Conservation (phyloP, 2,888 invertebrate species). For the Diachrysia chrysitis region DNA sequence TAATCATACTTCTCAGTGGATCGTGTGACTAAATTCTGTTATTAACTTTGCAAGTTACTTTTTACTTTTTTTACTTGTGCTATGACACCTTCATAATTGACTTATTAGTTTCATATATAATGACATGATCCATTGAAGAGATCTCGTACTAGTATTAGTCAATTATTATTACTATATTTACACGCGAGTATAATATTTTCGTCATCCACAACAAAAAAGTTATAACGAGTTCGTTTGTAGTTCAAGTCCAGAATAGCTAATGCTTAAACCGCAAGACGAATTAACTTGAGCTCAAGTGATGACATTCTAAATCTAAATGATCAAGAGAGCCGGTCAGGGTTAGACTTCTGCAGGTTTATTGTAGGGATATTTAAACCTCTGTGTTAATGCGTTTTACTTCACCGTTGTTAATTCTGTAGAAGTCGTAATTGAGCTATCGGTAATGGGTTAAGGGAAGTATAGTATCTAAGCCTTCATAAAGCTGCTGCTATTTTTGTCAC, state of each 20-base stretch:
- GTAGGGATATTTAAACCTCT: neutral
- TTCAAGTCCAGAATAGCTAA: too few relatives aligned
- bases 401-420: neutral
- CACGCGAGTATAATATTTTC: too few relatives aligned
- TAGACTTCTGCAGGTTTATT: neutral
- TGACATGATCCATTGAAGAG: too few relatives aligned
- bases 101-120: neutral
- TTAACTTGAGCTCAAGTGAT: neutral
- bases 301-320: neutral
- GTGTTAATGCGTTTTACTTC: neutral
- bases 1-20: constrained; percentile 46
- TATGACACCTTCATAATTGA: neutral
- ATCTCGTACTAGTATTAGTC: too few relatives aligned
- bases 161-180: too few relatives aligned
- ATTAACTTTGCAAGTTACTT: constrained; percentile 13
- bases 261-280: too few relatives aligned
- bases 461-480: too few relatives aligned
- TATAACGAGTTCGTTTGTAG: too few relatives aligned
- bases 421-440: neutral
- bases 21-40: constrained; percentile 27
- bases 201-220: too few relatives aligned
- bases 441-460: neutral
- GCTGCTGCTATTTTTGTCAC: too few relatives aligned
- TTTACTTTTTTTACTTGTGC: constrained; percentile 7
- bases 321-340: constrained; percentile 1